Percentiles rank a stretch among this genome's conserved stretches.
phyloP scores from a whole-genome alignment of 2,113 vertebrate genomes.

The Ameiurus melas region DNA sequence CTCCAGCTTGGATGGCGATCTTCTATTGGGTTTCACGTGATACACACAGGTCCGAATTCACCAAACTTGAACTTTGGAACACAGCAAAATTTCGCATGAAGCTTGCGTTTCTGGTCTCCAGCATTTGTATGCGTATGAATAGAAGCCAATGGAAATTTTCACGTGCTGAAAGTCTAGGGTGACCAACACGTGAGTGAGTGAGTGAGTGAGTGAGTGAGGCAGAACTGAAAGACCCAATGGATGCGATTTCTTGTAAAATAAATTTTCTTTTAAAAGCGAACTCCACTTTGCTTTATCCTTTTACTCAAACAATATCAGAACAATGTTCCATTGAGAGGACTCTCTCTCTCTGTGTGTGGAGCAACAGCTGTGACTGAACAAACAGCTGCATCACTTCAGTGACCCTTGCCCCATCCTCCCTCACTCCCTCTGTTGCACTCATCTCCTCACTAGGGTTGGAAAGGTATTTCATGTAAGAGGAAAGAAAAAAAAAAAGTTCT shows the following conservation, averaged over 20 bases:
- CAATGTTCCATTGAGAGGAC: conserved; percentile 59
- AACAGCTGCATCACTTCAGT: conserved; percentile 72
- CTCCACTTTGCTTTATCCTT: conserved; percentile 25
- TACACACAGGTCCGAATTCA: too few species aligned
- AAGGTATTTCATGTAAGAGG: not conserved
- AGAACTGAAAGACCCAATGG: conserved; percentile 5
- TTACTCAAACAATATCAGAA: conserved; percentile 56
- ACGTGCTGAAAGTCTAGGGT: too few species aligned
- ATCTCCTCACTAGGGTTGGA: not conserved
- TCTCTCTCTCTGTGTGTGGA: conserved; percentile 34
- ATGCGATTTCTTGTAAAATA: not conserved
- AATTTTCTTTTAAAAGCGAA: too few species aligned
- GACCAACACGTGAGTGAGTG: too few species aligned
- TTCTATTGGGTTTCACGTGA: too few species aligned
- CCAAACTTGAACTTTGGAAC: too few species aligned
- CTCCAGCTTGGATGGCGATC: too few species aligned
- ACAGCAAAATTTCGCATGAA: too few species aligned
- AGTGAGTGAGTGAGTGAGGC: not conserved
- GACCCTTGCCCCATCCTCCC: conserved; percentile 32
- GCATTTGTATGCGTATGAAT: too few species aligned
- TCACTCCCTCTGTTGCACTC: conserved; percentile 5
- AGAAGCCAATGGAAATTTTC: too few species aligned
- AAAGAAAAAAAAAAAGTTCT: not conserved
- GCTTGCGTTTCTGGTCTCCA: too few species aligned
- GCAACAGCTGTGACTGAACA: conserved; percentile 73